A percentile compares a stretch with the other conserved stretches of the same genome.
Evolutionary conservation across 1,140 invertebrate species (phyloP).

Genomic region (Apis mellifera): DNA sequence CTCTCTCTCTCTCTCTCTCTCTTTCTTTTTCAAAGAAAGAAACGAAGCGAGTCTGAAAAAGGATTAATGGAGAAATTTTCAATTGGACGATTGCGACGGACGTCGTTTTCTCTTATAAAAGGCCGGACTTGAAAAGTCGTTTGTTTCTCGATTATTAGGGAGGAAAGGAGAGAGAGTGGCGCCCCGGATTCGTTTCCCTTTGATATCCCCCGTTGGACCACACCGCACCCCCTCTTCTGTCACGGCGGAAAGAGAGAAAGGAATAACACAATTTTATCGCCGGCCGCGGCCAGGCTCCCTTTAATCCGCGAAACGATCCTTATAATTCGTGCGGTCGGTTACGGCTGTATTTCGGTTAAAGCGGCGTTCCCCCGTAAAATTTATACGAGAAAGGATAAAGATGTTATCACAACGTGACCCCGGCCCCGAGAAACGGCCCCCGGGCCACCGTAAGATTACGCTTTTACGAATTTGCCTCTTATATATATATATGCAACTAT

Average conservation of each 20-base stretch:
- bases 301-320: conserved; percentile 72
- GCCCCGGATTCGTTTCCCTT: background rate
- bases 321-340: conserved; percentile 70
- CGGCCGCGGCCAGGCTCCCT: conserved; percentile 32
- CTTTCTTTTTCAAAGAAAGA: background rate
- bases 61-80: conserved; percentile 5
- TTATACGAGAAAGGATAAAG: conserved; percentile 77
- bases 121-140: conserved; percentile 55
- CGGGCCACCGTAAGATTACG: conserved; percentile 72
- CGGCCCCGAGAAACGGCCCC: conserved; percentile 54
- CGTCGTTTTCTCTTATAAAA: conserved; percentile 5
- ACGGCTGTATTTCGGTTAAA: conserved; percentile 73
- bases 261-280: conserved; percentile 65
- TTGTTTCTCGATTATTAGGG: conserved; percentile 36
- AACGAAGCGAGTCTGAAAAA: background rate
- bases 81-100: background rate
- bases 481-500: background rate
- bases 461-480: conserved; percentile 76
- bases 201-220: conserved; percentile 11
- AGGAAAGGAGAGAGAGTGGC: conserved; percentile 1
- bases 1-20: too few relatives aligned
- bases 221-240: background rate
- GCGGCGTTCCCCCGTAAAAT: conserved; percentile 71
- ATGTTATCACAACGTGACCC: conserved; percentile 73
- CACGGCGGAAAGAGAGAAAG: conserved; percentile 26